These are phyloP conservation scores for Leptinotarsa undecemlineata DNA, from an alignment of 1,140 invertebrate species.

Conservation along the genomic window DNA sequence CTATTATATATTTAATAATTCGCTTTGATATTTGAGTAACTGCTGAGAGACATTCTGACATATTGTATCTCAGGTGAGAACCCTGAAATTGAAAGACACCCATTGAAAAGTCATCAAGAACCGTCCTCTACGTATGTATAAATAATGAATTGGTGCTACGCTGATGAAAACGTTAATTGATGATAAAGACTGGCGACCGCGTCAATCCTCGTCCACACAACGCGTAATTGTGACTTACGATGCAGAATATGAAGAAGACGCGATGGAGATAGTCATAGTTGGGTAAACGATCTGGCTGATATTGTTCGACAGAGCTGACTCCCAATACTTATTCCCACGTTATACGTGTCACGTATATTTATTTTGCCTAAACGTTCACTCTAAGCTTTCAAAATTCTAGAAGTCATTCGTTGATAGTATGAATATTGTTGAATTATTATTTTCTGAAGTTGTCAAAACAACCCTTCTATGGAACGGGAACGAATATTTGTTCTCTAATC, in stretches of 20 bases:
- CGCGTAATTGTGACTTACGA: slow-evolving; percentile 40
- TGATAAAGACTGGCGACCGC: neutral
- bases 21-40: no score
- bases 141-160: neutral
- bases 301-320: slow-evolving; percentile 27
- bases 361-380: neutral
- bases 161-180: slow-evolving; percentile 1
- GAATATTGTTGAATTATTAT: no score
- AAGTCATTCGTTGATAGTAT: no score
- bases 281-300: slow-evolving; percentile 22
- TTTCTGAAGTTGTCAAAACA: no score
- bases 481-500: no score
- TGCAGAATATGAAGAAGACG: slow-evolving; percentile 40
- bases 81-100: no score
- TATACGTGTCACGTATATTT: neutral
- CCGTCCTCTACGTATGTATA: neutral
- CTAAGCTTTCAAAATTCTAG: no score
- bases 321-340: slow-evolving; percentile 36
- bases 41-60: no score
- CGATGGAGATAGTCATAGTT: slow-evolving; percentile 34
- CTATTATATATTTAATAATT: no score
- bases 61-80: no score
- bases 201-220: slow-evolving; percentile 25
- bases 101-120: neutral
- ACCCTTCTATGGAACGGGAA: no score